phyloP scores from a whole-genome alignment of 2,888 invertebrate genomes.

The Pachycephus smyrnensis region DNA sequence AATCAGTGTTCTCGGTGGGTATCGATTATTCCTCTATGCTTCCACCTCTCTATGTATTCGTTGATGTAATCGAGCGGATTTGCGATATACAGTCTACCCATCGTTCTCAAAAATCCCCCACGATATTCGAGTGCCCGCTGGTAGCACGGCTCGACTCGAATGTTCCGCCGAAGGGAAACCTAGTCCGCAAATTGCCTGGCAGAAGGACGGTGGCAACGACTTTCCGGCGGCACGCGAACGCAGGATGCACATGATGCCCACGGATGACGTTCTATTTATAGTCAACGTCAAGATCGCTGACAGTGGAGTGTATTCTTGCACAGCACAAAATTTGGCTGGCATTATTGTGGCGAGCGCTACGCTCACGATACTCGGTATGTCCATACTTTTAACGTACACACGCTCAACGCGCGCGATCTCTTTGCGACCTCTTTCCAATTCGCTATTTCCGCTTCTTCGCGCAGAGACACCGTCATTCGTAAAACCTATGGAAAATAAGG shows the following conservation, averaged over 20 bases:
- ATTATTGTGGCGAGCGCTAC: constrained; percentile 88
- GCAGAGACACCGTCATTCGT: constrained; percentile 88
- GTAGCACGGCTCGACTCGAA: constrained; percentile 87
- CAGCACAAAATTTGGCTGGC: constrained; percentile 91
- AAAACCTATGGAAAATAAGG: constrained; percentile 87
- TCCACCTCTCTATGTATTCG: not conserved
- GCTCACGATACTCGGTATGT: constrained; percentile 77
- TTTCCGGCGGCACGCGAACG: constrained; percentile 96
- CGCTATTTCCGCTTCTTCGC: constrained; percentile 30
- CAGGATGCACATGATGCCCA: constrained; percentile 91
- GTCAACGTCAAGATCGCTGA: constrained; percentile 90
- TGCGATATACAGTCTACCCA: constrained; percentile 77
- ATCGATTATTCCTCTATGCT: not conserved
- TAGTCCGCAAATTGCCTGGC: constrained; percentile 88
- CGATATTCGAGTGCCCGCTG: constrained; percentile 87
- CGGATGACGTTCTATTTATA: constrained; percentile 92
- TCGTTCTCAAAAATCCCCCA: constrained; percentile 86
- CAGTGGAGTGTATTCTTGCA: constrained; percentile 93
- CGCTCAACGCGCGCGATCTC: not conserved
- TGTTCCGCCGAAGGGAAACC: constrained; percentile 94
- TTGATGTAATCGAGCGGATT: constrained; percentile 29
- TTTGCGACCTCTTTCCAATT: not conserved
- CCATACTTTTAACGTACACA: not conserved
- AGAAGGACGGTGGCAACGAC: constrained; percentile 92
- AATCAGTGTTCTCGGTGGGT: constrained; percentile 84